These are phyloP conservation scores for Melanotaenia maccullochi DNA, from an alignment of 2,797 vertebrate genomes.

Conservation along the genomic window DNA sequence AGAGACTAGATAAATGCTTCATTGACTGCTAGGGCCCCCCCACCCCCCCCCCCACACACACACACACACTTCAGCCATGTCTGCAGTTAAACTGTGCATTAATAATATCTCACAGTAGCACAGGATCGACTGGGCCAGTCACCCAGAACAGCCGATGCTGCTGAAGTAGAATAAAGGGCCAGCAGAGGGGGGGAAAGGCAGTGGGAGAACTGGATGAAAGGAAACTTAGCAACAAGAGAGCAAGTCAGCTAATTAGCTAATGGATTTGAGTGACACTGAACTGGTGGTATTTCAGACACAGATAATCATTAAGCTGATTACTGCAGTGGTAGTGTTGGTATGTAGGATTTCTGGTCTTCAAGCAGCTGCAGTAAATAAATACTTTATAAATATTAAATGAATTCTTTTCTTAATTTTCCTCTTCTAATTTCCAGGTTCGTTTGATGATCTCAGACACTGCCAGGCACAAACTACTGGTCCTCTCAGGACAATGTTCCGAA, in stretches of 20 bases:
- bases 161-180: constrained; percentile 53
- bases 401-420: neutral
- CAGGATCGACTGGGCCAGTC: constrained; percentile 65
- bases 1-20: constrained; percentile 21
- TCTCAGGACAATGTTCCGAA: constrained; percentile 95
- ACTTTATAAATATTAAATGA: neutral
- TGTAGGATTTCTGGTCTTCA: neutral
- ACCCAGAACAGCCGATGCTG: constrained; percentile 63
- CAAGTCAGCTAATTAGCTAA: constrained; percentile 66
- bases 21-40: constrained; percentile 18
- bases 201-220: constrained; percentile 25
- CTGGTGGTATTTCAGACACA: constrained; percentile 50
- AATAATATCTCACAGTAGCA: constrained; percentile 72
- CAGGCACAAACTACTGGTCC: constrained; percentile 93
- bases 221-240: constrained; percentile 25
- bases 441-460: constrained; percentile 96
- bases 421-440: constrained; percentile 83
- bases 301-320: constrained; percentile 36
- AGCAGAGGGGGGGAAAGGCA: constrained; percentile 3
- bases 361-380: neutral
- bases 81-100: constrained; percentile 68
- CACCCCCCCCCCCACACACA: constrained; percentile 26
- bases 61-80: constrained; percentile 28
- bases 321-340: neutral
- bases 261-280: constrained; percentile 60